Evolutionary conservation across 2,797 vertebrate species (phyloP).

Genomic region (Oophaga sylvatica): DNA sequence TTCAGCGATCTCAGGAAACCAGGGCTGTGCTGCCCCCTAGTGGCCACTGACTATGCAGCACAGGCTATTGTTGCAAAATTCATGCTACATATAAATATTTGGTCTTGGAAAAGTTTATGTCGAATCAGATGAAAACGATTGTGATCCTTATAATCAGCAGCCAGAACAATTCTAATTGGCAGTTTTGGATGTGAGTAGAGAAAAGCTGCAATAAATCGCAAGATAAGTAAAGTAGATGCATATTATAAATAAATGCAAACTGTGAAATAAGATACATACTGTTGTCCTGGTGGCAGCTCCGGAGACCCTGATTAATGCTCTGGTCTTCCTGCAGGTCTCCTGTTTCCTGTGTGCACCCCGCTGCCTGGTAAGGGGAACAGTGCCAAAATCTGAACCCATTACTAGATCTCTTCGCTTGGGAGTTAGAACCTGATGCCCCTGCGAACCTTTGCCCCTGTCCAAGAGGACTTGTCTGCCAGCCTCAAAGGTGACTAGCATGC

Average conservation of each 20-base stretch:
- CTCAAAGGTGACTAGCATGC: slow-evolving; percentile 78
- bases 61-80: no score
- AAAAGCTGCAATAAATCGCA: not conserved
- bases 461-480: slow-evolving; percentile 86
- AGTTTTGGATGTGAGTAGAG: not conserved
- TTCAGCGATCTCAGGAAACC: not conserved
- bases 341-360: slow-evolving; percentile 87
- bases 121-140: not conserved
- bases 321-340: slow-evolving; percentile 75
- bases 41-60: not conserved
- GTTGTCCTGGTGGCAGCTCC: not conserved
- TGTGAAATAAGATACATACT: not conserved
- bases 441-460: slow-evolving; percentile 88
- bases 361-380: slow-evolving; percentile 83
- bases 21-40: not conserved
- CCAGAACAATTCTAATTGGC: not conserved
- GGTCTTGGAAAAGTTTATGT: no score
- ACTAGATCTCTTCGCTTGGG: slow-evolving; percentile 86
- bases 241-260: not conserved
- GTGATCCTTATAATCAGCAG: not conserved
- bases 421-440: slow-evolving; percentile 78
- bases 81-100: no score
- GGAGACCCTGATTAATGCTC: not conserved
- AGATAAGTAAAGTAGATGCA: not conserved
- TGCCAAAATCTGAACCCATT: slow-evolving; percentile 82